Evolutionary conservation across 2,113 vertebrate genomes (phyloP).

Genomic region (Thryonomys swinderianus): DNA sequence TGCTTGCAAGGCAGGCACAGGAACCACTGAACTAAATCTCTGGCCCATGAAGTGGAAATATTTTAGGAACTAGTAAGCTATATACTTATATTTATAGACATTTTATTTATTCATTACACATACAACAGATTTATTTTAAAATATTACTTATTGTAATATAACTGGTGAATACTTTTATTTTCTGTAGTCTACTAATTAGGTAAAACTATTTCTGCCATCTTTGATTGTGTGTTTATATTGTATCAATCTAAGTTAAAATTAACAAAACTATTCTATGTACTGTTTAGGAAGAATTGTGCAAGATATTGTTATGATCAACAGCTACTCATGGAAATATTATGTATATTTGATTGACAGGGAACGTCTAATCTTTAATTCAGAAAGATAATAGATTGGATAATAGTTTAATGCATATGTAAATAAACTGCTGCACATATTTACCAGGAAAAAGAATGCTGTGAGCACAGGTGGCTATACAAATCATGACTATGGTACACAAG

Average conservation of each 20-base stretch:
- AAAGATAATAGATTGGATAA: conserved; percentile 34
- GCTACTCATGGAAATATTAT: conserved; percentile 5
- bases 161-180: not conserved
- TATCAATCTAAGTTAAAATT: conserved; percentile 29
- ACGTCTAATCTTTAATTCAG: not conserved
- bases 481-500: conserved; percentile 8
- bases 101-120: not conserved
- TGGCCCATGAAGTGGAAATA: not conserved
- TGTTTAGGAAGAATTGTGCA: not conserved
- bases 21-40: no score
- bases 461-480: not conserved
- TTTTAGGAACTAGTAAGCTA: not conserved
- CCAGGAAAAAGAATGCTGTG: not conserved
- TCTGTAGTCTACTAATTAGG: not conserved
- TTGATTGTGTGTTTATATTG: not conserved
- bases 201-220: not conserved
- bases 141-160: conserved; percentile 37
- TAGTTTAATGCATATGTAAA: not conserved
- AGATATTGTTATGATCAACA: not conserved
- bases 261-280: conserved; percentile 1
- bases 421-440: not conserved
- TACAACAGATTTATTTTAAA: conserved; percentile 14
- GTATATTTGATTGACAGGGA: not conserved
- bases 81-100: not conserved
- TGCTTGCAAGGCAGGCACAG: no score